Conservation (phyloP, 2,113 vertebrate species). For the Psophia crepitans region DNA sequence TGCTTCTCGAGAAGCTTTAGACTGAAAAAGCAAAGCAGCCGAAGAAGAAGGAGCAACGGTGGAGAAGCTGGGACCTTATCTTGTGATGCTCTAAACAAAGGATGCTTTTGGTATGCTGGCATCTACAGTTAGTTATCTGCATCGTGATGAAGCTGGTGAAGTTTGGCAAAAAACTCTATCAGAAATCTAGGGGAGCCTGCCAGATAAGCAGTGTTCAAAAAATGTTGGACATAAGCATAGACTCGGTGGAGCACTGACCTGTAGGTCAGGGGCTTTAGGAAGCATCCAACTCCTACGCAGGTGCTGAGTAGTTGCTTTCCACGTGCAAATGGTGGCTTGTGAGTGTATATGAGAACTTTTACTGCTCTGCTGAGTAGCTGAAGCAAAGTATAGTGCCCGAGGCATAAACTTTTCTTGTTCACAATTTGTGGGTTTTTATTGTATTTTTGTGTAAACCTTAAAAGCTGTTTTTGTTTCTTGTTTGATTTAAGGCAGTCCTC, state of each 20-base stretch:
- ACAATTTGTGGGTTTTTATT: not conserved
- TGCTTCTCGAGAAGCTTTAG: not conserved
- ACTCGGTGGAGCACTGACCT: not conserved
- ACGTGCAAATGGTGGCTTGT: not conserved
- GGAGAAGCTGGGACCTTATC: not conserved
- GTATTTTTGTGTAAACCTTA: not conserved
- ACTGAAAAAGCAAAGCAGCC: not conserved
- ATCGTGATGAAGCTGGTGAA: not conserved
- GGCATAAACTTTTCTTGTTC: not conserved
- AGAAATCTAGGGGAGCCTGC: not conserved
- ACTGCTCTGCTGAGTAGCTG: not conserved
- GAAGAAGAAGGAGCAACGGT: not conserved
- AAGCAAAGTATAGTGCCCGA: not conserved
- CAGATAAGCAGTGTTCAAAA: not conserved
- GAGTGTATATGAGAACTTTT: not conserved
- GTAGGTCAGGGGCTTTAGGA: not conserved
- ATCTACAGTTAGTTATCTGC: not conserved
- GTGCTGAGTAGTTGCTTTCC: not conserved
- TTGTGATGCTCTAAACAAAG: not conserved
- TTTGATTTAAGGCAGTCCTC: conserved; percentile 61
- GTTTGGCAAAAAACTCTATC: not conserved
- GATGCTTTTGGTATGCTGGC: not conserved
- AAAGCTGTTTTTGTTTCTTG: conserved; percentile 7
- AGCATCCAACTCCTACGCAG: not conserved
- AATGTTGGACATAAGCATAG: accelerated